These are phyloP conservation scores for Lepilemur septentrionalis DNA, from an alignment of 2,797 vertebrate genomes.

Conservation along the genomic window DNA sequence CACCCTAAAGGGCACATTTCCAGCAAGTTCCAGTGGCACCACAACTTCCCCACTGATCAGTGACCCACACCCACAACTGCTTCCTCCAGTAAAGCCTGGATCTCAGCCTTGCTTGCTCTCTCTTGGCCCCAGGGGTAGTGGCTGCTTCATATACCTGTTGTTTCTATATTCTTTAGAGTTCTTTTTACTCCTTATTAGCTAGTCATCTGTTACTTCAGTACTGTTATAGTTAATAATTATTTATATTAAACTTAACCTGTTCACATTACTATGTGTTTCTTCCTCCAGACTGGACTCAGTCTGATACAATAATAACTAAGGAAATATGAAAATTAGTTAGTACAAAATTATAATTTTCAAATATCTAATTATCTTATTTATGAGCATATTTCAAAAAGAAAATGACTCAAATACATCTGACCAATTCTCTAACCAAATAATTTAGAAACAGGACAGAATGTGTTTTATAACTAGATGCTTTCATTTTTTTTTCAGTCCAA, in stretches of 20 bases:
- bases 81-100: neutral
- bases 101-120: neutral
- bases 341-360: slow-evolving; percentile 68
- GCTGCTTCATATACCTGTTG: neutral
- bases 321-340: neutral
- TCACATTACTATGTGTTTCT: slow-evolving; percentile 21
- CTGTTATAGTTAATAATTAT: neutral
- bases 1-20: neutral
- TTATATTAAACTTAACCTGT: neutral
- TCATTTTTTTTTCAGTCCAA: slow-evolving; percentile 10
- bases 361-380: slow-evolving; percentile 50
- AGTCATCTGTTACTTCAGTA: neutral
- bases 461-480: neutral
- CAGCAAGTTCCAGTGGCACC: neutral
- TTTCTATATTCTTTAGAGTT: neutral
- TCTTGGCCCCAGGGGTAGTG: neutral
- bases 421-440: slow-evolving; percentile 48
- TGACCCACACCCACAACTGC: neutral
- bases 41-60: neutral
- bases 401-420: slow-evolving; percentile 78
- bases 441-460: slow-evolving; percentile 48
- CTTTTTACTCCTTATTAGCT: neutral
- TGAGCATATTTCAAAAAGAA: slow-evolving; percentile 63
- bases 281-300: neutral
- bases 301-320: neutral